Evolutionary conservation across 2,888 invertebrate genomes (phyloP).

Genomic region (Meloe dianella): DNA sequence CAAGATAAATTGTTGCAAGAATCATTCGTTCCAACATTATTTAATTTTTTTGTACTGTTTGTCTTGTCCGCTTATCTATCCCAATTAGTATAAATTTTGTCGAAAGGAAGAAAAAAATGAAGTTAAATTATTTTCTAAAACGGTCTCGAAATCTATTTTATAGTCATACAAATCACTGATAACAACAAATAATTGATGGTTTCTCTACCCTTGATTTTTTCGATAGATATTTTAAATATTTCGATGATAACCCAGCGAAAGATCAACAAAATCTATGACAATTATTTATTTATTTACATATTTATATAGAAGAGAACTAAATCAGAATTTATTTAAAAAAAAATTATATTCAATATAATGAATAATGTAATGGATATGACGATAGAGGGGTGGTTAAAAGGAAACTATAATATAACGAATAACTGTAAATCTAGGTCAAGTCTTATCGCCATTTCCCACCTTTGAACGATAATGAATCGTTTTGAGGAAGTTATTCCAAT

Average conservation of each 20-base stretch:
- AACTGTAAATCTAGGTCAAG: conserved; percentile 22
- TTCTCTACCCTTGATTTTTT: background rate
- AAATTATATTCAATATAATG: background rate
- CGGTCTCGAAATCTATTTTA: background rate
- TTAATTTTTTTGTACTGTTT: no score
- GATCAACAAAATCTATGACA: background rate
- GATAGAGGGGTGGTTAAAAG: background rate
- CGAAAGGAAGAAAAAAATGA: background rate
- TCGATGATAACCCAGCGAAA: background rate
- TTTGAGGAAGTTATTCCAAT: conserved; percentile 30
- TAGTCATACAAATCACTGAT: background rate
- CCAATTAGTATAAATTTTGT: background rate
- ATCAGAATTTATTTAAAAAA: background rate
- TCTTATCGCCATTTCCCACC: conserved; percentile 27
- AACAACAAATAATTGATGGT: background rate
- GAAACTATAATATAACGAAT: background rate
- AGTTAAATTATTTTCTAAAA: background rate
- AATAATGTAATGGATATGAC: no score
- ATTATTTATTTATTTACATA: background rate
- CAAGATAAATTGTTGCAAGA: no score
- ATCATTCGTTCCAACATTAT: no score
- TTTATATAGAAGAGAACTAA: background rate
- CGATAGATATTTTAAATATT: background rate
- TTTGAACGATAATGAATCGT: conserved; percentile 19
- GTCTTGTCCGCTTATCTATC: background rate